Percentiles rank a stretch among this genome's conserved stretches.
Conservation (phyloP, 2,113 vertebrate genomes). For the Microcebus ravelobensis region DNA sequence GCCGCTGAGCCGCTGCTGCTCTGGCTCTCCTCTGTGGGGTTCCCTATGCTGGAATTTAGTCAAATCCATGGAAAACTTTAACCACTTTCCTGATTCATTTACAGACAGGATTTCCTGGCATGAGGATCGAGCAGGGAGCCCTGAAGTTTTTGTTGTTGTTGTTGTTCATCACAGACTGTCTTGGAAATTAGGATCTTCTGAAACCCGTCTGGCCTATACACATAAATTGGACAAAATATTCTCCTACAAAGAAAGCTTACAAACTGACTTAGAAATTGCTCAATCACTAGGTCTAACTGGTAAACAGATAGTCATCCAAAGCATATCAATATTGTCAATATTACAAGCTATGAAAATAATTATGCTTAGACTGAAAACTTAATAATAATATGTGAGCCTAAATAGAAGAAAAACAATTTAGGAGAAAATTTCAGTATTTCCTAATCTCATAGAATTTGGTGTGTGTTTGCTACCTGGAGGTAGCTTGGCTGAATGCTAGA, state of each 20-base stretch:
- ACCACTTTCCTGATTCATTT: slow-evolving; percentile 61
- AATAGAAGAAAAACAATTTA: not conserved
- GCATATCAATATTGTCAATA: not conserved
- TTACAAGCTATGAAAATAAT: not conserved
- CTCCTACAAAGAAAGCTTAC: slow-evolving; percentile 18
- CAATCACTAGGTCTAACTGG: not conserved
- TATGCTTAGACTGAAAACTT: not conserved
- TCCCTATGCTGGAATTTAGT: slow-evolving; percentile 64
- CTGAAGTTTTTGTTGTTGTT: slow-evolving; percentile 2
- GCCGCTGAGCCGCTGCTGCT: slow-evolving; percentile 27
- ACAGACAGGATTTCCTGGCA: slow-evolving; percentile 71
- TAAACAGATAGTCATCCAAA: not conserved
- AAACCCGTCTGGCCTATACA: slow-evolving; percentile 39
- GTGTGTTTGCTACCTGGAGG: not conserved
- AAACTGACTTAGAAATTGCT: slow-evolving; percentile 15
- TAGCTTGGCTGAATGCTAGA: not conserved
- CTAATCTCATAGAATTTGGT: not conserved
- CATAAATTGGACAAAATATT: slow-evolving; percentile 42
- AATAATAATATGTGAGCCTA: not conserved
- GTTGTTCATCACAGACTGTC: slow-evolving; percentile 21
- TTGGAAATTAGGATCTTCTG: slow-evolving; percentile 56
- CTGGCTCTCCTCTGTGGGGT: slow-evolving; percentile 57
- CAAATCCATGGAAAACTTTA: slow-evolving; percentile 76
- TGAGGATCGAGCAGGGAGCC: slow-evolving; percentile 40
- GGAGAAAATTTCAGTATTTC: not conserved